Evolutionary conservation across 2,113 vertebrate genomes (phyloP), one percentile per base, ranked within the genome.

Genomic region (Osmerus eperlanus): DNA sequence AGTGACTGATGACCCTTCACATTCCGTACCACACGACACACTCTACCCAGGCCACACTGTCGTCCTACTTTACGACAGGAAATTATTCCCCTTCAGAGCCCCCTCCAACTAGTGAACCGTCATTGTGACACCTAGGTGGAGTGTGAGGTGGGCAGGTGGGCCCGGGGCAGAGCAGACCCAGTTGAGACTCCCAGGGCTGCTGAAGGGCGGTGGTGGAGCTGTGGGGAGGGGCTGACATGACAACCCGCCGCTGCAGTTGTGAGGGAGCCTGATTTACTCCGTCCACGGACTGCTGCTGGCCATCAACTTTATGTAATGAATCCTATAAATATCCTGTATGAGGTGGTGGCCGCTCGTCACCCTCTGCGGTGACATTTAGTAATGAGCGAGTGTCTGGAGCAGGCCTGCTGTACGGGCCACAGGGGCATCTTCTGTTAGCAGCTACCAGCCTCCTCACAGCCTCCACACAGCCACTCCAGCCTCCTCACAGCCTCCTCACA

Each of bases 221-320:
- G 18, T 65, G 36, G 79, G 67, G 68, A 67, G 71, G 54, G 62
- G 72, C 67, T 25, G 67, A 76, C 60, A 77, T 68, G 68, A 77
- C 58, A 81, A 77, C 71, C 70, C 67, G 62, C 78, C 65, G 74
- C 73, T 62, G 73, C 63, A 77, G 65, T 47, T 8, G 70, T 12
- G 64, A 79, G 54, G 72, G 72, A 71, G 21, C 62, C n/a, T 72
- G 56, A 80, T 86, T 84, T 81, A 85, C 67, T 67, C 67, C 65
- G 51, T 65, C 67, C 76, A 78, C 70, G 71, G 81, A 66, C 73
- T 76, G 70, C 78, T 80, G 81, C 66, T 69, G 71, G 70, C 74
- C 78, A 83, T 83, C 66, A 80, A 81, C 65, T 83, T 85, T 81
- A 79, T 82, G 68, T 83, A 81, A 88, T 83, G 69, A 81, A 81